Base-by-base conservation (phyloP, 2,113 vertebrate species). In the Corythornis cristatus region DNA sequence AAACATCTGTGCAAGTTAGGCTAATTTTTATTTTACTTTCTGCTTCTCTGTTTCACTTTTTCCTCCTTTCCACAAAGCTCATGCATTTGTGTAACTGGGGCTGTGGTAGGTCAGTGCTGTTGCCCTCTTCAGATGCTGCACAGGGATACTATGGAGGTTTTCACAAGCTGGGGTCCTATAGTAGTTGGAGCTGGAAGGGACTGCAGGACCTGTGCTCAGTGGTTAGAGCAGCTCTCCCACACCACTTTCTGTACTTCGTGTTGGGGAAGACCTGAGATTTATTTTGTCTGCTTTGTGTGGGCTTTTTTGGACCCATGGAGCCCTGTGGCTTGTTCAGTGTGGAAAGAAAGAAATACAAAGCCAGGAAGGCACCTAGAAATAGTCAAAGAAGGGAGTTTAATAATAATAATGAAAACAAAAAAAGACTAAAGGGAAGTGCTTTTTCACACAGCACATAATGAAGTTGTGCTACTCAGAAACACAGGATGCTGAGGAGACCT, bases 401-500 rank as follows among this genome's bases (percentile, higher is more conserved):
- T 21, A 65, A 37, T 37, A 37, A 37, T 37, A 37, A 37, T 37
- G 37, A 37, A 43, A 20, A 45, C 4, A 53, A 66, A 43, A 35
- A 48, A 67, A 48, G 83, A 83, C 11, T 21, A 9, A 73, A 83
- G 74, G 81, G 84, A 89, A 94, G 74, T 85, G 16, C 78, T 93
- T 93, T 88, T 82, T 96, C 85, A 91, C 42, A 29, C 16, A 66
- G 71, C 42, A 67, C 21, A 3, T 89, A 95, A 94, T 93, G 78
- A 85, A 93, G 89, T 91, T 93, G 54, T 93, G 37, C 25, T 66
- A 33, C 61, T 79, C 66, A 22, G 85, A 0, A 3, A 14, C 42
- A 61, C 45, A 91, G 93, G 94, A 93, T 89, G 71, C 58, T 76
- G 67, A 88, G 78, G 87, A 96, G 93, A 93, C 84, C 58, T 45